Evolutionary conservation across 2,888 invertebrate species (phyloP), one percentile per base, ranked within the genome.

Genomic region (Melieria omissa): DNA sequence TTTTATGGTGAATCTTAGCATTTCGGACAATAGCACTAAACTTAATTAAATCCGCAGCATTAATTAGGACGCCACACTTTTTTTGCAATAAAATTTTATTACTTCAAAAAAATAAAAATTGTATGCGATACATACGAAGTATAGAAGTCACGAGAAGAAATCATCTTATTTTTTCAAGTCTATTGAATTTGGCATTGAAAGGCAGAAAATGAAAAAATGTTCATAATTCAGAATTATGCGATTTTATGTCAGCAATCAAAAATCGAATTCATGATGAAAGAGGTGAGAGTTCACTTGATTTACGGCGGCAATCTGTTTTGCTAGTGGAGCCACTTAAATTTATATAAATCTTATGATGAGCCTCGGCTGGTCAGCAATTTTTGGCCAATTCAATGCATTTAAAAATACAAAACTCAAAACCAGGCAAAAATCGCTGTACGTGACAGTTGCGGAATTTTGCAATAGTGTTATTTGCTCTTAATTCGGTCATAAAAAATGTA

Each of bases 221-320:
- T 49, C 54, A 58, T 69, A 71, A 60, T 69, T 74, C 60, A 49
- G 5, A 41, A 65, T 65, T 66, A 46, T 58, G 46, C 41, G 29
- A 12, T 71, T 66, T 55, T 65, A 69, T 61, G 68, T 57, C 10
- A 52, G 55, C 49, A 64, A 70, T 74, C 61, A 70, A 72, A 68
- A 52, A 63, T 55, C 14, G 54, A 70, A 73, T 68, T 73, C 52
- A 72, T 64, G 16, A 63, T 64, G 64, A 55, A 58, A 67, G 61
- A 66, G 77, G 75, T 78, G 73, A 65, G 70, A 76, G 78, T 75
- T 77, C 76, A 77, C 61, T 42, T 55, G 63, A 75, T 73, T 77
- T 75, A 74, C 73, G 73, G 54, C 52, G 58, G 76, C 76, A 73
- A 75, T 75, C 65, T 77, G 74, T 55, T 74, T 71, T 14, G 5